Base-by-base conservation (phyloP, 2,113 vertebrate genomes). In the Trematomus loennbergii region DNA sequence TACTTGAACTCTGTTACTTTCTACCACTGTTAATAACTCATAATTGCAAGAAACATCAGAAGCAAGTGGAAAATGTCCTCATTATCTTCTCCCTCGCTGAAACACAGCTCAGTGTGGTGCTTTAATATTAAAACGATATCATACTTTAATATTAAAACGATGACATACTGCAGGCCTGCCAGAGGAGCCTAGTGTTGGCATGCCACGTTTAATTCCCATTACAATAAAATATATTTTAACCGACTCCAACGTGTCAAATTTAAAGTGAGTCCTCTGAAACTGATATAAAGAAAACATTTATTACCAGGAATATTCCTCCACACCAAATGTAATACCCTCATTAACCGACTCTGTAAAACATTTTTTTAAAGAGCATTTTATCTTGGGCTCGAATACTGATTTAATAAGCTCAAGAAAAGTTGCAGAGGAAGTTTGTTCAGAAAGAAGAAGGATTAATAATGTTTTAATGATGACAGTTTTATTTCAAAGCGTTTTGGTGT, bases 321-420 rank as follows among this genome's bases (percentile, higher is more conserved):
- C 33, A 82, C 57, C 52, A 50, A 71, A 82, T 52, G 61, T 36
- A 71, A 57, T 33, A 66, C 22, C 43, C 58, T 9, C 22, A 25
- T 58, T 49, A 67, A 67, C 46, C 22, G 7, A 11, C 16, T 67
- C 4, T 50, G 20, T 65, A 13, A 68, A 75, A 53, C 36, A 9
- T 64, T 18, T 13, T 84, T 77, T 40, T 52, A 18, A 59, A 48
- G 25, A 77, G 52, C 17, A 40, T 48, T 55, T 75, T 66, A 72
- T 82, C 62, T 84, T 64, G 86, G 60, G 20, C 57, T 82, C 59
- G 13, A 65, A 82, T 75, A 59, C 20, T 46, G 12, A 84, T 62
- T 68, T 68, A 65, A 72, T 54, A 59, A 77, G 57, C 40, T 36
- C 40, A 78, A 43, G 12, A 80, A 76, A 82, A 57, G 29, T 69